Evolutionary conservation across 2,797 vertebrate genomes (phyloP).

Genomic region (Psittacula derbiana): DNA sequence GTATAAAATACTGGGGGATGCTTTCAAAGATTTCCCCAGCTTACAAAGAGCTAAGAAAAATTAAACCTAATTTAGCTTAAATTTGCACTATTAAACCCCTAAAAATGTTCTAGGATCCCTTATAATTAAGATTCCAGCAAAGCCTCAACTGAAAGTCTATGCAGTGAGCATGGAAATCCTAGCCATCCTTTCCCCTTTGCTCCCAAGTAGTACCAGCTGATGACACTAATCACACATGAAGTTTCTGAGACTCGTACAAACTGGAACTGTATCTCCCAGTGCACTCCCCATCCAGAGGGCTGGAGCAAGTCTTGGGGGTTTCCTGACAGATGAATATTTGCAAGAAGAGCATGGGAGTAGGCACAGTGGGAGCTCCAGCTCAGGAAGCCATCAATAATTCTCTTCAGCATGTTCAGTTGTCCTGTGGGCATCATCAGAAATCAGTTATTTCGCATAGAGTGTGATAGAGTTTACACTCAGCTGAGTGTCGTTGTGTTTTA

Average conservation of each 20-base stretch:
- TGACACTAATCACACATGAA: not conserved
- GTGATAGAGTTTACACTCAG: not conserved
- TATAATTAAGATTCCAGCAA: not conserved
- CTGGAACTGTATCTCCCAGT: not conserved
- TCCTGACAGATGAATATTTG: not conserved
- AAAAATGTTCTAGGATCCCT: not conserved
- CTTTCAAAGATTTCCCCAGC: not conserved
- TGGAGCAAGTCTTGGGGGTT: not conserved
- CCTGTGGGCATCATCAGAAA: not conserved
- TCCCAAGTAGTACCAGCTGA: not conserved
- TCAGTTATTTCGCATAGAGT: not conserved
- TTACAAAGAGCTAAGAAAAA: not conserved
- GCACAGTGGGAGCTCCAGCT: not conserved
- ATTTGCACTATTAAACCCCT: not conserved
- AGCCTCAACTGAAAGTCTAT: not conserved
- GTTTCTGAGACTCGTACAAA: not conserved
- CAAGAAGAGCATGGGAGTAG: fast-evolving
- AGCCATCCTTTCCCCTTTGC: not conserved
- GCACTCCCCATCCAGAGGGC: not conserved
- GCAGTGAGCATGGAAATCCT: not conserved
- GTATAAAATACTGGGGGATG: not conserved
- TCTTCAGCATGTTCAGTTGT: not conserved
- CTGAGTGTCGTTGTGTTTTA: not conserved
- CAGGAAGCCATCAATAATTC: not conserved
- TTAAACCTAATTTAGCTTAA: not conserved